phyloP scores from a whole-genome alignment of 2,797 vertebrate species.

The Etheostoma perlongum region DNA sequence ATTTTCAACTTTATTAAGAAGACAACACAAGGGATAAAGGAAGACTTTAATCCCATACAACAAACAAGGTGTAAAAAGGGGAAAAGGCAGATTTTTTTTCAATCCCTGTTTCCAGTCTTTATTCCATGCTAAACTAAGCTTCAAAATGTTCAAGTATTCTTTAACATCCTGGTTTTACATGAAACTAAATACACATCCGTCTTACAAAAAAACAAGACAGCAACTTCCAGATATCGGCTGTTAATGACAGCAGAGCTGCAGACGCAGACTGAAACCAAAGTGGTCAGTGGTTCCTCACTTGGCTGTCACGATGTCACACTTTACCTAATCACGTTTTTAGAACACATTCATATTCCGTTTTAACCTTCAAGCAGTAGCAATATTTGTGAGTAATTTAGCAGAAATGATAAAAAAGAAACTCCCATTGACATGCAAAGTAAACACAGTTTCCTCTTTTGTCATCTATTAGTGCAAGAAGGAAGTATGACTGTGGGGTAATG shows the following conservation, averaged over 20 bases:
- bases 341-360: background rate
- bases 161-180: background rate
- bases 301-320: background rate
- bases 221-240: background rate
- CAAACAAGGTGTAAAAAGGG: background rate
- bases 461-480: background rate
- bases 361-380: background rate
- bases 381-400: background rate
- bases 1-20: no score
- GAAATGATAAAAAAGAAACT: background rate
- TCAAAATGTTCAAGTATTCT: background rate
- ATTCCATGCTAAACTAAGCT: slow-evolving; percentile 2
- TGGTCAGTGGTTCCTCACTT: background rate
- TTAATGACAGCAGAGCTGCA: background rate
- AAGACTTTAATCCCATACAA: background rate
- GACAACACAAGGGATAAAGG: no score
- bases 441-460: slow-evolving; percentile 11
- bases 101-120: background rate
- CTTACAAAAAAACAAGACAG: background rate
- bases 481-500: slow-evolving; percentile 17
- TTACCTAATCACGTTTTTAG: background rate
- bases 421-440: background rate
- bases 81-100: no score
- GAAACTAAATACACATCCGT: no score
- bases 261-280: slow-evolving; percentile 26